phyloP scores from a whole-genome alignment of 2,113 vertebrate species.

The Caretta caretta region DNA sequence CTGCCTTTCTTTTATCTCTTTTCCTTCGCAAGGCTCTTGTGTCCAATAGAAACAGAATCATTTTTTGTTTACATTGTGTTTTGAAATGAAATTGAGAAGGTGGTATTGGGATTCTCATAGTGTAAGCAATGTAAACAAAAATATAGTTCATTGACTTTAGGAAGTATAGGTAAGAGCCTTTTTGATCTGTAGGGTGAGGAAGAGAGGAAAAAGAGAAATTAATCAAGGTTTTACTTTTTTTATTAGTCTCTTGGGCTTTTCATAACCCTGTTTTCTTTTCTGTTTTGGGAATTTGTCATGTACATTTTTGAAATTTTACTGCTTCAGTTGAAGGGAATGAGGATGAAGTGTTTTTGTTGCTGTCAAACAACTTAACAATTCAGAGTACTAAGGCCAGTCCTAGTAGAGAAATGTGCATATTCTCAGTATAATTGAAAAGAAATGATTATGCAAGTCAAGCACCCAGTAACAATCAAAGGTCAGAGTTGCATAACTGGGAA shows the following conservation, averaged over 20 bases:
- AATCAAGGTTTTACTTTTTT: not conserved
- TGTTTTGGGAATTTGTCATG: not conserved
- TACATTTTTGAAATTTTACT: not conserved
- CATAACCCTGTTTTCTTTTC: not conserved
- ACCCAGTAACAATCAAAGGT: not conserved
- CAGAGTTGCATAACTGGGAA: fast-evolving
- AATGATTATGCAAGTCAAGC: not conserved
- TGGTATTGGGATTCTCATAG: fast-evolving
- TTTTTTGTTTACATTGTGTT: not conserved
- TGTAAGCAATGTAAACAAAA: not conserved
- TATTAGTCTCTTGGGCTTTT: not conserved
- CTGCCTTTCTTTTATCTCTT: fast-evolving
- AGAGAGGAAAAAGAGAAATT: not conserved
- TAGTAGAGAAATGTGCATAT: not conserved
- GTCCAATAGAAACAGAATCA: not conserved
- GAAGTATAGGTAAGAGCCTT: not conserved
- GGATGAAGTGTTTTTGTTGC: not conserved
- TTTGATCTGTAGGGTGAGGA: not conserved
- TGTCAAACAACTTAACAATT: not conserved
- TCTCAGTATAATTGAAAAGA: not conserved
- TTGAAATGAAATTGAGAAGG: not conserved
- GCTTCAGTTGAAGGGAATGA: not conserved
- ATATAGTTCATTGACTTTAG: not conserved
- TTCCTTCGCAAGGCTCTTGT: fast-evolving
- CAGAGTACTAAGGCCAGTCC: not conserved